Evolutionary conservation across 1,140 invertebrate genomes (phyloP).

Genomic region (Pollicipes pollicipes): DNA sequence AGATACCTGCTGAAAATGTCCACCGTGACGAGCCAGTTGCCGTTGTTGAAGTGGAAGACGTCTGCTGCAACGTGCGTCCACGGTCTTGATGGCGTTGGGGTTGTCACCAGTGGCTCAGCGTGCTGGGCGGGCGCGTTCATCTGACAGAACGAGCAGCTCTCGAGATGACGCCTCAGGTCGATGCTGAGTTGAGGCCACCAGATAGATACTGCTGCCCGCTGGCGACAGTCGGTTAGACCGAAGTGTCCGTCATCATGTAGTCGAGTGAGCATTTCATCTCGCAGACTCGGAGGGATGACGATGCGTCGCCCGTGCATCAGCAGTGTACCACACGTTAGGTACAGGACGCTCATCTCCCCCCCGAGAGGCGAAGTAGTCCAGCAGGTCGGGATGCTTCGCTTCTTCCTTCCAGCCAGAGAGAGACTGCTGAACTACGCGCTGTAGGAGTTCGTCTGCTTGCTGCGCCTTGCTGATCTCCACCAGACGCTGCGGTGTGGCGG

Average conservation of each 20-base stretch:
- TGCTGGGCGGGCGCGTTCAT: neutral
- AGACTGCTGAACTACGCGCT: neutral
- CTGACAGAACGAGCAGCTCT: neutral
- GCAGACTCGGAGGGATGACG: neutral
- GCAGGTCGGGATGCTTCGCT: neutral
- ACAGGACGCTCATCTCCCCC: neutral
- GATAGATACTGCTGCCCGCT: neutral
- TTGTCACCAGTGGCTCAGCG: neutral
- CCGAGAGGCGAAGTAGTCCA: neutral
- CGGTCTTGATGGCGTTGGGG: neutral
- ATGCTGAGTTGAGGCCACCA: neutral
- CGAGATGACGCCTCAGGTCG: neutral
- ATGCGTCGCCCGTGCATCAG: neutral
- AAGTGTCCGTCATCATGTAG: neutral
- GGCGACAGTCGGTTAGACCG: neutral
- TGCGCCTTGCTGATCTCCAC: neutral
- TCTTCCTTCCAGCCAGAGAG: neutral
- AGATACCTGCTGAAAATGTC: neutral
- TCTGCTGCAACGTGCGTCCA: neutral
- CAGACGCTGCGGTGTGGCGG: neutral
- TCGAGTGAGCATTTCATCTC: neutral
- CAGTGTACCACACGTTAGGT: neutral
- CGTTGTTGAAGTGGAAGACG: neutral
- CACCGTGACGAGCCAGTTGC: neutral
- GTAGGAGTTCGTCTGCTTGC: neutral